phyloP scores from a whole-genome alignment of 2,888 invertebrate species.

The Aphidoletes aphidimyza region DNA sequence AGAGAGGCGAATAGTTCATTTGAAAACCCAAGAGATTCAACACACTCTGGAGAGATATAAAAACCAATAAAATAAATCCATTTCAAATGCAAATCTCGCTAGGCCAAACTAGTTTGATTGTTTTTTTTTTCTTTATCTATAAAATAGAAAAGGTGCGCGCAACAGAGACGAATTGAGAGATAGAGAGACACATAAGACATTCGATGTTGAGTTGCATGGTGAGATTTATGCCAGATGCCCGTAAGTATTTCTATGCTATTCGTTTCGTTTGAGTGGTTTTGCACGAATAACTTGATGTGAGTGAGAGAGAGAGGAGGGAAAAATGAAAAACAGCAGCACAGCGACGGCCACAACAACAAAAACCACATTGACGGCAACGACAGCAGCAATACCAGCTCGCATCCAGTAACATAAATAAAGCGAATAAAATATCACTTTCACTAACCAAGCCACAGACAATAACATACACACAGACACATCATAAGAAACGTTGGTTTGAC shows the following conservation, averaged over 20 bases:
- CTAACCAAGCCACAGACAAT: conserved; percentile 50
- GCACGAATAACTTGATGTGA: conserved; percentile 33
- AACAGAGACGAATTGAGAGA: neutral
- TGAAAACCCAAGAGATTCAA: conserved; percentile 28
- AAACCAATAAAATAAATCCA: conserved; percentile 19
- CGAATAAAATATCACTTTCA: conserved; percentile 53
- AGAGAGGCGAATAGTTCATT: neutral
- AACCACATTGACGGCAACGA: neutral
- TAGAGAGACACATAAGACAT: neutral
- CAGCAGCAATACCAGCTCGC: too few species aligned
- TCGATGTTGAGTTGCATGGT: neutral
- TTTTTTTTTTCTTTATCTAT: too few species aligned
- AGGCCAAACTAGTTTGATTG: conserved; percentile 32
- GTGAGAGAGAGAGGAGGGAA: too few species aligned
- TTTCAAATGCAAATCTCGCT: neutral
- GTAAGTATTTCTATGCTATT: conserved; percentile 53
- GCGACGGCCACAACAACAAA: neutral
- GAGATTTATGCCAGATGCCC: conserved; percentile 51
- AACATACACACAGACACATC: neutral
- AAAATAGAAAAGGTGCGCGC: too few species aligned
- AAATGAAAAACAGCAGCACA: conserved; percentile 42
- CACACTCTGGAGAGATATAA: neutral
- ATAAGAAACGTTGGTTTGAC: too few species aligned
- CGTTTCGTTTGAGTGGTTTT: conserved; percentile 53
- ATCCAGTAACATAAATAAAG: conserved; percentile 45